Percentiles rank a stretch among this genome's conserved stretches.
phyloP scores from a whole-genome alignment of 2,888 invertebrate species.

The Chironomus tentans region DNA sequence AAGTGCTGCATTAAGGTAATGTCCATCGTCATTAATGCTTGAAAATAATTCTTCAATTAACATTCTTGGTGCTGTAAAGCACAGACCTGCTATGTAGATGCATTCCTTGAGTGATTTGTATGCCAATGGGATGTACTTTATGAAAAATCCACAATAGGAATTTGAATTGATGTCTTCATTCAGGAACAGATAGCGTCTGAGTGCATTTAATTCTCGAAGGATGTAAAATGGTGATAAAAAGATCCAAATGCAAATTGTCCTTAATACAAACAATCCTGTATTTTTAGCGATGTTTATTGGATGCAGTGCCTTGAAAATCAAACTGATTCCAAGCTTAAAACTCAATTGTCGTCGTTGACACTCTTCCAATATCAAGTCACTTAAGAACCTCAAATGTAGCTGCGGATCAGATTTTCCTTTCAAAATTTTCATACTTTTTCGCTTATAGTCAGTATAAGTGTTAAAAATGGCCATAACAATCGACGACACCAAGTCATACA shows the following conservation, averaged over 20 bases:
- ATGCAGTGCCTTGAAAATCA: constrained; percentile 41
- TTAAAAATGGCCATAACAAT: constrained; percentile 55
- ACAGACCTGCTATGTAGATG: constrained; percentile 36
- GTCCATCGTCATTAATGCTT: constrained; percentile 36
- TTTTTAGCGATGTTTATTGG: constrained; percentile 40
- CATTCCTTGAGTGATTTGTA: constrained; percentile 38
- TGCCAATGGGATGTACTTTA: constrained; percentile 37
- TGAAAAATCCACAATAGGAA: constrained; percentile 36
- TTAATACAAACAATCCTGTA: constrained; percentile 38
- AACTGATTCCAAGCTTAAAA: constrained; percentile 40
- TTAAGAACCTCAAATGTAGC: constrained; percentile 44
- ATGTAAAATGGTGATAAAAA: constrained; percentile 34
- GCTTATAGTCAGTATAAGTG: background rate
- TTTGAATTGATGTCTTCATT: constrained; percentile 19
- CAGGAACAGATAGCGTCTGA: background rate
- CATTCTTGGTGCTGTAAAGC: constrained; percentile 38
- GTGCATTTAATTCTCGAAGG: constrained; percentile 33
- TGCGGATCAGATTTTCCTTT: constrained; percentile 33
- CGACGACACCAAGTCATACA: constrained; percentile 47
- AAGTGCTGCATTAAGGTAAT: constrained; percentile 38
- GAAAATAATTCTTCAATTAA: constrained; percentile 39
- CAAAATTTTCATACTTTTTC: background rate
- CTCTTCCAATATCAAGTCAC: constrained; percentile 42
- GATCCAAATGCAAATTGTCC: constrained; percentile 30
- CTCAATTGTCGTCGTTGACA: constrained; percentile 35